Conservation (phyloP, 2,888 invertebrate genomes). For the Chromoteleia sp. region DNA sequence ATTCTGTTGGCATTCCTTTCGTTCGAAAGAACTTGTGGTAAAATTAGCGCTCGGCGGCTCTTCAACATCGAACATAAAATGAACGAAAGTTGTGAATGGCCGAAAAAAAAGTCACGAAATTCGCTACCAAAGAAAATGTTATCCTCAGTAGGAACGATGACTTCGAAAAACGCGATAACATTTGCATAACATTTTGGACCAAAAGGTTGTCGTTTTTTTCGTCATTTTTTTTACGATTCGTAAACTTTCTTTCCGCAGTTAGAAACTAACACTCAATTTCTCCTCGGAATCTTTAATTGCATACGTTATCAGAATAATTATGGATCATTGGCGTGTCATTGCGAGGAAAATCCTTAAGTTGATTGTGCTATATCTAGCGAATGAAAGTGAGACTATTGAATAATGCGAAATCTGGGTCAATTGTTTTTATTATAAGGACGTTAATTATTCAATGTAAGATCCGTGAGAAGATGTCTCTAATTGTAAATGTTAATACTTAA, state of each 20-base stretch:
- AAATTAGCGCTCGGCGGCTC: conserved; percentile 60
- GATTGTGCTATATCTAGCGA: conserved; percentile 59
- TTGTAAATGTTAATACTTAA: conserved; percentile 26
- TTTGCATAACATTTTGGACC: conserved; percentile 68
- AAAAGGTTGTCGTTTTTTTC: conserved; percentile 47
- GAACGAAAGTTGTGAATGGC: conserved; percentile 70
- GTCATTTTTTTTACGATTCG: conserved; percentile 27
- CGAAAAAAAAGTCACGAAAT: conserved; percentile 67
- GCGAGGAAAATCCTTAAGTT: conserved; percentile 43
- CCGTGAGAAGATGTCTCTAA: conserved; percentile 35
- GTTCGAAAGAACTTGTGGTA: conserved; percentile 49
- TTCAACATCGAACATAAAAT: conserved; percentile 58
- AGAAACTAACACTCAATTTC: conserved; percentile 69
- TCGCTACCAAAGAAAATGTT: conserved; percentile 54
- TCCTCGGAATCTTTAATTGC: conserved; percentile 65
- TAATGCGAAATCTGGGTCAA: conserved; percentile 64
- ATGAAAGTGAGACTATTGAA: conserved; percentile 70
- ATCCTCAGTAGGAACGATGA: conserved; percentile 44
- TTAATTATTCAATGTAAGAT: conserved; percentile 39
- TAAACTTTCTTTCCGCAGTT: conserved; percentile 66
- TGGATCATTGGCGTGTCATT: conserved; percentile 57
- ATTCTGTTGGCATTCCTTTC: conserved; percentile 68
- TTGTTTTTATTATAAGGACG: conserved; percentile 42
- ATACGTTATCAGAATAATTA: conserved; percentile 67
- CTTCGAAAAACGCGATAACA: conserved; percentile 56